phyloP scores from a whole-genome alignment of 92 coral and sea anemone genomes.

The Porites rus region DNA sequence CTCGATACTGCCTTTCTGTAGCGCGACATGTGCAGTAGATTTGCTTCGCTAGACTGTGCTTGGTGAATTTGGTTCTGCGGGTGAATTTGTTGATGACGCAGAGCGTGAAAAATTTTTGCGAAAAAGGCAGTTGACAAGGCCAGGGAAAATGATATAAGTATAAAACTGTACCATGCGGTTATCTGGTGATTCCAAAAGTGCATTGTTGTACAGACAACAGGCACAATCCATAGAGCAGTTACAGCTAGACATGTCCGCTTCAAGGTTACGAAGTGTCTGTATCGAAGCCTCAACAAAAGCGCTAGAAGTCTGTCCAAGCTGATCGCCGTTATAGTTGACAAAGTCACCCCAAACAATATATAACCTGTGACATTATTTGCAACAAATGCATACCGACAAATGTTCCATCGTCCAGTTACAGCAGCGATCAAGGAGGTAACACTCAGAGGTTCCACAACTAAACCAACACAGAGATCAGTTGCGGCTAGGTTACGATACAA shows the following conservation, averaged over 20 bases:
- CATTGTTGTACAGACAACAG: not conserved
- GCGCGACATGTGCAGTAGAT: slow-evolving; percentile 26
- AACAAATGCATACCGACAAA: not conserved
- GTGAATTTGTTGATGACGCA: slow-evolving; percentile 2
- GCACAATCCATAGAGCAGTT: not conserved
- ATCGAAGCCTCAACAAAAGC: not conserved
- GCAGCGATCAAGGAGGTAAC: not conserved
- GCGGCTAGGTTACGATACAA: not conserved
- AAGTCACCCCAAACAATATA: not conserved
- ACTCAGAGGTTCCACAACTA: not conserved
- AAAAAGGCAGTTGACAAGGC: not conserved
- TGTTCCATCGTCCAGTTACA: not conserved
- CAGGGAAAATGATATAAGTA: not conserved
- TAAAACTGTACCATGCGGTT: not conserved
- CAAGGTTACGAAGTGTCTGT: not conserved
- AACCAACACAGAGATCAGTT: slow-evolving; percentile 6
- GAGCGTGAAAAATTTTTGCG: not conserved
- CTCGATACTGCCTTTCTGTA: slow-evolving; percentile 32
- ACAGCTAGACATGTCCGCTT: not conserved
- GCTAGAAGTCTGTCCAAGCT: slow-evolving; percentile 15
- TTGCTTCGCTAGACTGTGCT: not conserved
- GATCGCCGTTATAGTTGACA: not conserved
- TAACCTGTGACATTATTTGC: not conserved
- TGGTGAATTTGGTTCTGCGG: not conserved
- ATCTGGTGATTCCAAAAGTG: not conserved